These are phyloP conservation scores for Petrocephalus microphthalmus DNA, from an alignment of 2,113 vertebrate genomes.

Conservation along the genomic window DNA sequence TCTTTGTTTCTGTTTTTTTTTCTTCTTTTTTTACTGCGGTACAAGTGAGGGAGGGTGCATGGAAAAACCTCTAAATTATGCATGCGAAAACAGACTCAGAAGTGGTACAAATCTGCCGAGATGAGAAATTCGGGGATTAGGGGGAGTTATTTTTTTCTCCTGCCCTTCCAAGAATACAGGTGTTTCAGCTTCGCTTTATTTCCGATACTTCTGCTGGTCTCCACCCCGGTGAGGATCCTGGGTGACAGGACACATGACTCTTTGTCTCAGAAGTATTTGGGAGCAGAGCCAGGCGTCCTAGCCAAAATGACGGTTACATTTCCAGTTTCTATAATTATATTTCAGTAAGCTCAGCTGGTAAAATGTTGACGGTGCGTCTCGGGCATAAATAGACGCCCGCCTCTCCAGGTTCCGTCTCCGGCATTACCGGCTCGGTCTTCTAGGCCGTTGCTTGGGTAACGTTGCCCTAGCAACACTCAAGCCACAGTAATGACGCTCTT, in stretches of 20 bases:
- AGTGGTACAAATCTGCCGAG: neutral
- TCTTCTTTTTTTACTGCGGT: neutral
- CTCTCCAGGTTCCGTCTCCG: neutral
- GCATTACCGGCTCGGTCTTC: neutral
- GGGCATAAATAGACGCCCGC: neutral
- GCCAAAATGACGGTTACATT: neutral
- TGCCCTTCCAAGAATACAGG: neutral
- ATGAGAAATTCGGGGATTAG: conserved; percentile 5
- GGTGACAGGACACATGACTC: neutral
- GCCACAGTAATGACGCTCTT: neutral
- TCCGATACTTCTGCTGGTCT: neutral
- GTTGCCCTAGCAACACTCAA: neutral
- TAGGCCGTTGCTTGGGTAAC: neutral
- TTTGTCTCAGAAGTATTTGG: conserved; percentile 1
- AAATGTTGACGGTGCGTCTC: neutral
- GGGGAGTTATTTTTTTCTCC: neutral
- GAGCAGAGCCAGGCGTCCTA: neutral
- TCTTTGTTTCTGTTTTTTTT: conserved; percentile 13
- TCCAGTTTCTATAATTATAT: conserved; percentile 4
- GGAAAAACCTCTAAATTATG: conserved; percentile 15
- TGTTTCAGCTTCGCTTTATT: neutral
- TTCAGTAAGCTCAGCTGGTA: neutral
- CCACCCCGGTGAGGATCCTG: neutral
- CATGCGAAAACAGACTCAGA: neutral
- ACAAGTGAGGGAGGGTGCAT: neutral